Percentiles rank a stretch among this genome's conserved stretches.
Evolutionary conservation across 1,140 invertebrate genomes (phyloP).

Genomic region (Melanaphis sacchari): DNA sequence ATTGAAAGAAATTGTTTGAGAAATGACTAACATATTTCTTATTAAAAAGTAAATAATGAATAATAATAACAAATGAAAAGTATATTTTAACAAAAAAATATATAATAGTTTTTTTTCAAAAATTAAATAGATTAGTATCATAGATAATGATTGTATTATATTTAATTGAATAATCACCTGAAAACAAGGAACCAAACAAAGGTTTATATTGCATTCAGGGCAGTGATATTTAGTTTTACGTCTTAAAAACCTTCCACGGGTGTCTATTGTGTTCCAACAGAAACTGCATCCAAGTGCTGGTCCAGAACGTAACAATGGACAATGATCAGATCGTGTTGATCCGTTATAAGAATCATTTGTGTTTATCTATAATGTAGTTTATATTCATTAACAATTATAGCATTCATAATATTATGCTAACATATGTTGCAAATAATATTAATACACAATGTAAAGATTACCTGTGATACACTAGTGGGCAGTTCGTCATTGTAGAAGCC

Average conservation of each 20-base stretch:
- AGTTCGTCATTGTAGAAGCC: constrained; percentile 53
- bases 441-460: background rate
- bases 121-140: background rate
- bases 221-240: constrained; percentile 88
- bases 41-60: background rate
- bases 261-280: constrained; percentile 87
- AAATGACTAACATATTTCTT: background rate
- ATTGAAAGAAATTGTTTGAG: too few relatives aligned
- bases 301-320: constrained; percentile 78
- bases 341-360: constrained; percentile 43
- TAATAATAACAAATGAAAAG: background rate
- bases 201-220: constrained; percentile 84
- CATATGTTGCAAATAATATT: background rate
- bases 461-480: background rate
- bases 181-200: constrained; percentile 86
- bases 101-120: background rate
- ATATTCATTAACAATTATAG: constrained; percentile 7
- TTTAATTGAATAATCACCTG: constrained; percentile 65
- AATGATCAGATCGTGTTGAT: constrained; percentile 69
- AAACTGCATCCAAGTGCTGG: constrained; percentile 84
- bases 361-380: constrained; percentile 19
- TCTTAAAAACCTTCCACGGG: constrained; percentile 77
- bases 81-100: too few relatives aligned
- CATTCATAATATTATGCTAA: constrained; percentile 30
- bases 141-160: background rate